Evolutionary conservation across 2,113 vertebrate species (phyloP).

Genomic region (Caracal caracal): DNA sequence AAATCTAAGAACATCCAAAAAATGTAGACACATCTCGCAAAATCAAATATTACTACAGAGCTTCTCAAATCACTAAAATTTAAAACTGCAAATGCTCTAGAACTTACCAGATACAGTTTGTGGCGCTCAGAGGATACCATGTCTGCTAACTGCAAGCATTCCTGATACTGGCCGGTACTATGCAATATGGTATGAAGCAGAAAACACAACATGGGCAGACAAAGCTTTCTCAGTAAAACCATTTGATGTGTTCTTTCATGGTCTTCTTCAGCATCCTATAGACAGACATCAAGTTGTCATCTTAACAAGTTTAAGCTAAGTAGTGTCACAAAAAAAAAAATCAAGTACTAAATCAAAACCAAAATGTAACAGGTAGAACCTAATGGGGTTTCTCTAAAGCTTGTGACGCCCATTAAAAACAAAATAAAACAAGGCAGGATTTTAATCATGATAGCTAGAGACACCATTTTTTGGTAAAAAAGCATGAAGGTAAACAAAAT

Average conservation of each 20-base stretch:
- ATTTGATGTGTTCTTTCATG: slow-evolving; percentile 93
- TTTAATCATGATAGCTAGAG: neutral
- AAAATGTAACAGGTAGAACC: neutral
- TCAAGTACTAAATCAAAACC: neutral
- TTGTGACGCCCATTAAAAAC: neutral
- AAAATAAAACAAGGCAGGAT: neutral
- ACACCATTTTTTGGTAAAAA: neutral
- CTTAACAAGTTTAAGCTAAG: slow-evolving; percentile 2
- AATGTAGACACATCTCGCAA: slow-evolving; percentile 5
- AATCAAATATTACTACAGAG: neutral
- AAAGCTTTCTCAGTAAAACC: slow-evolving; percentile 91
- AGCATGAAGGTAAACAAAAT: neutral
- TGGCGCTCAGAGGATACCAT: slow-evolving; percentile 95
- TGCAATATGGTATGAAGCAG: slow-evolving; percentile 94
- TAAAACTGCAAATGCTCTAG: neutral
- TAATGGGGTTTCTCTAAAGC: neutral
- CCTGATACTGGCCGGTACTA: slow-evolving; percentile 93
- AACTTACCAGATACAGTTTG: slow-evolving; percentile 91
- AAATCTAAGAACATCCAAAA: slow-evolving; percentile 40
- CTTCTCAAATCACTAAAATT: neutral
- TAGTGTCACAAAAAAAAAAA: neutral
- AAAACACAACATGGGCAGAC: slow-evolving; percentile 94
- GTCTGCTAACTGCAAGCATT: slow-evolving; percentile 95
- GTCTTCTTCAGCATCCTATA: slow-evolving; percentile 92
- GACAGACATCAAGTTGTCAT: neutral